Base-by-base conservation (phyloP, 1,140 invertebrate genomes). In the Halyomorpha halys region DNA sequence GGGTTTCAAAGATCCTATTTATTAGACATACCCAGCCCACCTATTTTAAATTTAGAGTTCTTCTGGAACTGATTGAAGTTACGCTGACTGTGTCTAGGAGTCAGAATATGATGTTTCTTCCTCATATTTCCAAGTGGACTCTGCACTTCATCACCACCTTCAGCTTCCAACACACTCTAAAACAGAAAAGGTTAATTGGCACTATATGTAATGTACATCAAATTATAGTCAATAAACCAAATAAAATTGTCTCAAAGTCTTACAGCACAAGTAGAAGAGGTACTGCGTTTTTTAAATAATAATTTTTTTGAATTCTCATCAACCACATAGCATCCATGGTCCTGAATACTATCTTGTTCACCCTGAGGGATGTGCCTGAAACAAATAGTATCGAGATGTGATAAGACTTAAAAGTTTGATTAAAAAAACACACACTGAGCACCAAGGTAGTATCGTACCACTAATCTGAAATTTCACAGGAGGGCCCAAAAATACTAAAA, bases 271-370 rank as follows among this genome's bases (percentile, higher is more conserved):
- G 88, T 89, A 0, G 89, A 91, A 0, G 89, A 91, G 18, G 88
- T 89, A 71, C 88, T 91, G 70, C 89, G 77, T 72, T 93, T 93
- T 71, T 91, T 91, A 66, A 93, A 89, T 13, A 90, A 79, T 51
- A 87, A 82, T 70, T 92, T 92, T 67, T 86, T 80, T 61, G 83
- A 81, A 25, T 81, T 82, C 66, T 80, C 81, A 51, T 90, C 88
- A 64, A 91, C 87, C 1, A 81, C 76, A 1, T 79, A 76, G 66
- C 80, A 86, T 45, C 79, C 80, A 0, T 77, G 77, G 61, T 81
- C 81, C 2, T 77, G 78, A 0, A 74, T 74, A 18, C 67, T 66
- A 49, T 75, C 73, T 16, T 83, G 76, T 45, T 83, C 79, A 15
- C 79, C 76, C 64, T 86, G 83, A 63, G 86, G 84, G 67, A 89